phyloP scores from a whole-genome alignment of 2,113 vertebrate species.

The Numenius arquata region DNA sequence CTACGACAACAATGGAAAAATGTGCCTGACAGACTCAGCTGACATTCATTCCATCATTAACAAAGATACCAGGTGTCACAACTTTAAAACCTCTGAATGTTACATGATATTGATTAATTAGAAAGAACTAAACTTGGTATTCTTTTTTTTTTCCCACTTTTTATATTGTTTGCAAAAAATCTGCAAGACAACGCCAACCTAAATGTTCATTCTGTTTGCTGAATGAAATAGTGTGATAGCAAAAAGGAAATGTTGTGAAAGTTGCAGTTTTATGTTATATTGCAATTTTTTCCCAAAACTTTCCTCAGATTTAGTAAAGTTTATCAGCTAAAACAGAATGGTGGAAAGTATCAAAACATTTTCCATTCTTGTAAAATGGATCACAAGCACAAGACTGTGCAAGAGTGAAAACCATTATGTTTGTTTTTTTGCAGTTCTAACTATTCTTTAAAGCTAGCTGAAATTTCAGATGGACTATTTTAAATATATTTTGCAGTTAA shows the following conservation, averaged over 20 bases:
- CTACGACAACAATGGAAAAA: not conserved
- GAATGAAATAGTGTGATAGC: not conserved
- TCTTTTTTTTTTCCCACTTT: not conserved
- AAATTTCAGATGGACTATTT: not conserved
- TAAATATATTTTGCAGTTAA: constrained; percentile 9
- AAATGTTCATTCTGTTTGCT: not conserved
- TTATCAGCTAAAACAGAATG: not conserved
- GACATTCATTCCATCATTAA: not conserved
- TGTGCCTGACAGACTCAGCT: not conserved
- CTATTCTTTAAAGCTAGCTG: not conserved
- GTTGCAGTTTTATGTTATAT: not conserved
- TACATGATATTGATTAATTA: not conserved
- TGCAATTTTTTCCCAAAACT: not conserved
- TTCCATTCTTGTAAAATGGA: not conserved
- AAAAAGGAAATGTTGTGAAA: not conserved
- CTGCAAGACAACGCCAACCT: not conserved
- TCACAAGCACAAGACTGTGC: not conserved
- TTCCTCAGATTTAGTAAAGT: not conserved
- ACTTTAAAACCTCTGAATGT: not conserved
- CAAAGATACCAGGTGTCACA: not conserved
- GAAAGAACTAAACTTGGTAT: not conserved
- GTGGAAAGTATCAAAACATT: not conserved
- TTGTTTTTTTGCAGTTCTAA: not conserved
- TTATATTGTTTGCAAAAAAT: not conserved
- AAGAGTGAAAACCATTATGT: not conserved